These are phyloP conservation scores for Silurus asotus DNA, from an alignment of 2,113 vertebrate genomes.

Conservation along the genomic window DNA sequence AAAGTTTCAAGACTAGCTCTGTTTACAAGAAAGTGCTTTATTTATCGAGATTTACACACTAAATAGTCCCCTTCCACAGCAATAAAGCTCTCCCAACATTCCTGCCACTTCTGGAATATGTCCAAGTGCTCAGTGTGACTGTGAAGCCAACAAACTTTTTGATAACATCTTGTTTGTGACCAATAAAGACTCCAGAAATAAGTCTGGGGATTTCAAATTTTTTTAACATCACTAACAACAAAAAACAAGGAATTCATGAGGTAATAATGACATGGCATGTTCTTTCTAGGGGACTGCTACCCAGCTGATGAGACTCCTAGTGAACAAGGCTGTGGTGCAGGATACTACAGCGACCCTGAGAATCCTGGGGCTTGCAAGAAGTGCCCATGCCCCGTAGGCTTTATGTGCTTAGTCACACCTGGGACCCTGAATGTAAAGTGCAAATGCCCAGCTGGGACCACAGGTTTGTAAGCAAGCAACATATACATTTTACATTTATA, in stretches of 20 bases:
- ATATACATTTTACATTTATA: background rate
- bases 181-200: too few species aligned
- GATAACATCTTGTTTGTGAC: too few species aligned
- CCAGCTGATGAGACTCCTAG: conserved; percentile 75
- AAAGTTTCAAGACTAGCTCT: too few species aligned
- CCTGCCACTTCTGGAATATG: too few species aligned
- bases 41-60: too few species aligned
- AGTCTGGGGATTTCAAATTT: too few species aligned
- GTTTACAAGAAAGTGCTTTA: too few species aligned
- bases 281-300: conserved; percentile 79
- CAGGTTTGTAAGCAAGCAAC: conserved; percentile 68
- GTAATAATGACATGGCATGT: background rate
- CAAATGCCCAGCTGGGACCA: conserved; percentile 78
- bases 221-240: background rate
- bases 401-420: conserved; percentile 72
- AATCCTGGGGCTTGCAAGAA: conserved; percentile 64
- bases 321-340: conserved; percentile 66
- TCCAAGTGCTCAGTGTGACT: too few species aligned
- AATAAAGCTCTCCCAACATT: too few species aligned
- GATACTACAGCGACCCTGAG: conserved; percentile 77
- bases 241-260: background rate
- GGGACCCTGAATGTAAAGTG: conserved; percentile 71
- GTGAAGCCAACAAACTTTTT: too few species aligned
- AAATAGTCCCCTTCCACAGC: too few species aligned
- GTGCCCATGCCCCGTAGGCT: conserved; percentile 78